Conservation (phyloP, 2,797 vertebrate species). For the Pangasius larnaudii region DNA sequence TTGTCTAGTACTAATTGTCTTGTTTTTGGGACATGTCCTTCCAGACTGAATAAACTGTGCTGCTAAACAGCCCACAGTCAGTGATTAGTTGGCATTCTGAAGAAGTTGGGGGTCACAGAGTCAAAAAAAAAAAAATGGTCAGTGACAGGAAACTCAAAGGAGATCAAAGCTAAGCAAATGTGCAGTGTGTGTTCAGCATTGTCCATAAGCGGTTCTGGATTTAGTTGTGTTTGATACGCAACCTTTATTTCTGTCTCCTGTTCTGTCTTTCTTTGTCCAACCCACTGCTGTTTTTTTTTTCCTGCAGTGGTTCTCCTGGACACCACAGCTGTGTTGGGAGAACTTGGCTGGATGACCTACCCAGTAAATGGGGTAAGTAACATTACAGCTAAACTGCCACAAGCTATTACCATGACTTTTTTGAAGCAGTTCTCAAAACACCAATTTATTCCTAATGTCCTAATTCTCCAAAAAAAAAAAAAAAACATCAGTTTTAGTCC, state of each 20-base stretch:
- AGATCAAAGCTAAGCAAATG: not conserved
- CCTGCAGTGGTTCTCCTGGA: conserved; percentile 94
- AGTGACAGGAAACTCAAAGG: not conserved
- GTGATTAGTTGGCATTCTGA: not conserved
- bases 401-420: not conserved
- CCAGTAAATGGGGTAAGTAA: conserved; percentile 96
- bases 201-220: not conserved
- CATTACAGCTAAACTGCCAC: not conserved
- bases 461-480: conserved; percentile 14
- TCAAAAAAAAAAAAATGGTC: not conserved
- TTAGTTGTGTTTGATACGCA: not conserved
- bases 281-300: conserved; percentile 51
- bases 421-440: conserved; percentile 1
- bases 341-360: conserved; percentile 97
- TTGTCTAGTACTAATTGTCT: not conserved
- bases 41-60: not conserved
- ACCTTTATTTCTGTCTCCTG: not conserved
- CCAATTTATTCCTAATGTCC: not conserved
- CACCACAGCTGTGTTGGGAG: conserved; percentile 91
- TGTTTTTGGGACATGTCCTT: not conserved
- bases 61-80: not conserved
- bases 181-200: not conserved
- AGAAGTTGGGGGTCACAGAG: not conserved
- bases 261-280: conserved; percentile 5
- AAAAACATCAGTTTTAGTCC: conserved; percentile 5